Conservation (phyloP, 2,113 vertebrate genomes). For the Plecturocebus donacophilus region DNA sequence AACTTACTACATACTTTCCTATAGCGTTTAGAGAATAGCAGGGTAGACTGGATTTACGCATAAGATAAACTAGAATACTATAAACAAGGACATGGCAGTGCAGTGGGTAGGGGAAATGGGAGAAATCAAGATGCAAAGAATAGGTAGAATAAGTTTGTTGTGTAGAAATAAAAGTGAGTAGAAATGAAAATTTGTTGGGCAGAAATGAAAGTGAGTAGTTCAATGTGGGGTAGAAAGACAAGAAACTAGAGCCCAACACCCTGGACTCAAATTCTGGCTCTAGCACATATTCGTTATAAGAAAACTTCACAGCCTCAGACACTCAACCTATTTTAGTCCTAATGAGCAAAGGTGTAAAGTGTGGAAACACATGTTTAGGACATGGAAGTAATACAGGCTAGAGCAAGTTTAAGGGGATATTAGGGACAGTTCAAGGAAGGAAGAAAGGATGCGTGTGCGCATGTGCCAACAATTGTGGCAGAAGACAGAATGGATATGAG, state of each 20-base stretch:
- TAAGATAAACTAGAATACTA: neutral
- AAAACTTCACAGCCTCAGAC: neutral
- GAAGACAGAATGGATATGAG: neutral
- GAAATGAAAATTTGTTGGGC: neutral
- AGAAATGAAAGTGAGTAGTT: neutral
- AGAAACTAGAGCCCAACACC: neutral
- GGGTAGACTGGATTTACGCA: neutral
- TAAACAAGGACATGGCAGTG: neutral
- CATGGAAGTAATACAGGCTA: neutral
- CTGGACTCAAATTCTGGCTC: constrained; percentile 1
- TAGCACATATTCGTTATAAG: neutral
- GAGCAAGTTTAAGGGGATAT: neutral
- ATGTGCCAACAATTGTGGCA: neutral
- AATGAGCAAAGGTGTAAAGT: neutral
- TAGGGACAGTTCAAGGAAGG: neutral
- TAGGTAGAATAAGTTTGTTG: neutral
- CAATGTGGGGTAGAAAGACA: neutral
- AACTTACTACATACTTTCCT: neutral
- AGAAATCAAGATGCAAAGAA: neutral
- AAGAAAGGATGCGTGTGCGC: neutral
- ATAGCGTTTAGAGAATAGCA: neutral
- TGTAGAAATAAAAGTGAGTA: neutral
- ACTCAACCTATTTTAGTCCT: neutral
- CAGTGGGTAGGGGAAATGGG: neutral
- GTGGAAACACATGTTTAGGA: neutral